These are phyloP conservation scores for Coreoperca whiteheadi DNA, from an alignment of 2,113 vertebrate species.

Conservation along the genomic window DNA sequence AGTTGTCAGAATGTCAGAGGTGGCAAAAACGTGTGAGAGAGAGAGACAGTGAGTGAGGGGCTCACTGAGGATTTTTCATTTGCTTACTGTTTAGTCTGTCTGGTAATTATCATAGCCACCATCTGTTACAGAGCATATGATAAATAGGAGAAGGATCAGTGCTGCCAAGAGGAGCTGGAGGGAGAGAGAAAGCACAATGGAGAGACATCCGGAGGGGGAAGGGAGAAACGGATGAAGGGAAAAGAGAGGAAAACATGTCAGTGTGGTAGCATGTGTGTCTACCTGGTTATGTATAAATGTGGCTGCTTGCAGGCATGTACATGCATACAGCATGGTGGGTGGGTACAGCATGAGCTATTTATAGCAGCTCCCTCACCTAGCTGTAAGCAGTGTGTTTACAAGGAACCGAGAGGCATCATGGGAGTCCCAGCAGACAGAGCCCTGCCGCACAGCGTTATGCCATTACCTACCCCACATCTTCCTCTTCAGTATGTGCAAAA, in stretches of 20 bases:
- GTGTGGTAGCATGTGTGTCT: not conserved
- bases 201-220: not conserved
- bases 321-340: constrained; percentile 18
- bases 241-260: constrained; percentile 19
- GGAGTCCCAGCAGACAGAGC: constrained; percentile 45
- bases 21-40: constrained; percentile 30
- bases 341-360: constrained; percentile 55
- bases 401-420: constrained; percentile 61
- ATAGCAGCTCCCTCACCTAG: constrained; percentile 61
- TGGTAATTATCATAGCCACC: constrained; percentile 70
- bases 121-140: constrained; percentile 72
- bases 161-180: constrained; percentile 63
- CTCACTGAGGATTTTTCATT: constrained; percentile 38
- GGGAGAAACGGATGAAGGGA: not conserved
- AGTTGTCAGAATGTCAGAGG: constrained; percentile 40
- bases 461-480: constrained; percentile 35
- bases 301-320: constrained; percentile 41
- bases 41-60: not conserved
- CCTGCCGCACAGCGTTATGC: constrained; percentile 50
- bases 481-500: not conserved
- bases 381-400: constrained; percentile 59
- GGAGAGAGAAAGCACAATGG: constrained; percentile 14
- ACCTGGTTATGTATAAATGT: constrained; percentile 20
- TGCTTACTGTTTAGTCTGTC: constrained; percentile 57
- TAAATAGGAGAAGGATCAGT: constrained; percentile 45